These are phyloP conservation scores for Asobara japonica DNA, from an alignment of 1,140 invertebrate genomes.

Conservation along the genomic window DNA sequence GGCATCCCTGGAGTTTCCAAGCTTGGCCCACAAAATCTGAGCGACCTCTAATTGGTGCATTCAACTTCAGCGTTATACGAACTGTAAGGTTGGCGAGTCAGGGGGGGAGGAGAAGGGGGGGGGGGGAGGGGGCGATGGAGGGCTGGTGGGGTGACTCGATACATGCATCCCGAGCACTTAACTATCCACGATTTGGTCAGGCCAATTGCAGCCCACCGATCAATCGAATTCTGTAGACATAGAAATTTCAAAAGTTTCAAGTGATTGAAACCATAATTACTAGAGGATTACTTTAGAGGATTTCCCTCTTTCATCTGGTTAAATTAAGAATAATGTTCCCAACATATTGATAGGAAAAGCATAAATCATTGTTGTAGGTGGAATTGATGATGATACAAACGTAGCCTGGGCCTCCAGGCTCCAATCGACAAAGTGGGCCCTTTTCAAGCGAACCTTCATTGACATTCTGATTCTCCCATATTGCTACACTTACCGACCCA, in stretches of 20 bases:
- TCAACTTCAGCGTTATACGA: conserved; percentile 46
- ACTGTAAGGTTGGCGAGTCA: conserved; percentile 22
- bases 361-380: too few relatives aligned
- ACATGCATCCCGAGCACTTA: conserved; percentile 13
- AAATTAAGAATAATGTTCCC: too few relatives aligned
- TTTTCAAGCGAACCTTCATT: too few relatives aligned
- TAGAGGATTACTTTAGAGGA: too few relatives aligned
- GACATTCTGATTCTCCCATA: too few relatives aligned
- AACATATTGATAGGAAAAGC: too few relatives aligned
- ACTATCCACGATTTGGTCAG: conserved; percentile 11
- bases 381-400: too few relatives aligned
- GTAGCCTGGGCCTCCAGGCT: too few relatives aligned
- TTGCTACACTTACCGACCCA: too few relatives aligned
- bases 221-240: not conserved
- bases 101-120: not conserved
- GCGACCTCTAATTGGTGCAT: conserved; percentile 61
- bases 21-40: conserved; percentile 48
- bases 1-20: conserved; percentile 58
- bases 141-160: not conserved
- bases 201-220: not conserved
- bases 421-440: too few relatives aligned
- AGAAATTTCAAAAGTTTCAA: not conserved
- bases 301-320: too few relatives aligned
- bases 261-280: not conserved
- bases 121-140: not conserved